Evolutionary conservation across 2,113 vertebrate species (phyloP).

Genomic region (Paramormyrops kingsleyae): DNA sequence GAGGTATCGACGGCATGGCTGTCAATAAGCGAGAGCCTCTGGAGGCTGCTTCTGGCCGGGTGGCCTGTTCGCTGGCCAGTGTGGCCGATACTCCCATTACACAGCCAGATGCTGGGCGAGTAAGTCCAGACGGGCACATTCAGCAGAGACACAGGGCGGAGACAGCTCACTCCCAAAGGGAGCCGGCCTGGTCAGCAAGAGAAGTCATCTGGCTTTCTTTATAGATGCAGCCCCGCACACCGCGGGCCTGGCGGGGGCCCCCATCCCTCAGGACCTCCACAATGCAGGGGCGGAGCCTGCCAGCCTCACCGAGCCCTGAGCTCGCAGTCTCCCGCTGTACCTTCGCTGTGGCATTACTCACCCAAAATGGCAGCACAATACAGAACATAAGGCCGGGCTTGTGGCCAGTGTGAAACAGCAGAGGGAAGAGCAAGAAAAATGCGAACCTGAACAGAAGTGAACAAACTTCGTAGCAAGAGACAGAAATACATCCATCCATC

Average conservation of each 20-base stretch:
- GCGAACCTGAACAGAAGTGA: not conserved
- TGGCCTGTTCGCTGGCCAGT: not conserved
- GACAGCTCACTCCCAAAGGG: conserved; percentile 43
- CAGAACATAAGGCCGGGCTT: not conserved
- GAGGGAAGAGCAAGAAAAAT: not conserved
- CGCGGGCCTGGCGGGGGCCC: not conserved
- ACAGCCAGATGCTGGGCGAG: conserved; percentile 25
- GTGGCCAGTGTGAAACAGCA: not conserved
- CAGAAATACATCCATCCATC: not conserved
- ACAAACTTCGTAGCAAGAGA: not conserved
- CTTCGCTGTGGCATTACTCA: not conserved
- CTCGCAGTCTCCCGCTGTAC: not conserved
- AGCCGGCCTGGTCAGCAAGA: conserved; percentile 19
- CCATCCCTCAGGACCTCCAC: not conserved
- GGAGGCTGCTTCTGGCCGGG: not conserved
- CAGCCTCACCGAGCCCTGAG: not conserved
- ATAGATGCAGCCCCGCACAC: not conserved
- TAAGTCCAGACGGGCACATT: conserved; percentile 47
- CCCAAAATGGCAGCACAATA: not conserved
- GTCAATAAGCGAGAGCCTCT: not conserved
- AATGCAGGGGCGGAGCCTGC: not conserved
- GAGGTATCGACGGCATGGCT: not conserved
- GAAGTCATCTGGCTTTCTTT: conserved; percentile 3
- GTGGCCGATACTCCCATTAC: not conserved
- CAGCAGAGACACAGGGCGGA: conserved; percentile 41